Percentiles rank a stretch among this genome's conserved stretches.
Conservation (phyloP, 1,140 invertebrate species). For the Penaeus chinensis region DNA sequence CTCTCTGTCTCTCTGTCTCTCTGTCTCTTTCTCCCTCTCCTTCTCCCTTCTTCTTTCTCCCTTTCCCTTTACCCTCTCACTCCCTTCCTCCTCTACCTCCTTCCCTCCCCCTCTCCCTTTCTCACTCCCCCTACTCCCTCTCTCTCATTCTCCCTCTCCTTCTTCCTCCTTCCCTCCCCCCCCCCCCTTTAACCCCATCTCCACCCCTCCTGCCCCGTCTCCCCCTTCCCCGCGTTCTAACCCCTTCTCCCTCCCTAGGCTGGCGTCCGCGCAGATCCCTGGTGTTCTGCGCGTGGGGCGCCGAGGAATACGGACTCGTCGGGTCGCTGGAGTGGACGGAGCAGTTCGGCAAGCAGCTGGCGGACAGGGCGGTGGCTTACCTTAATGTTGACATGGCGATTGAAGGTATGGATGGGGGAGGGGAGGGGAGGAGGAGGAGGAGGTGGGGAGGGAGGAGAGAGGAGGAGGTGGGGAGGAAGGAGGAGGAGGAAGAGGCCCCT, state of each 20-base stretch:
- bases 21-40: not conserved
- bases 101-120: not conserved
- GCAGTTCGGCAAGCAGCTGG: conserved; percentile 64
- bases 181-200: no score
- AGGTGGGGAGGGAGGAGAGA: no score
- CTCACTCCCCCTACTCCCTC: not conserved
- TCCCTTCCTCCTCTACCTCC: not conserved
- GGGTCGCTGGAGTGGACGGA: conserved; percentile 66
- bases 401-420: conserved; percentile 41
- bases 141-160: not conserved
- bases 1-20: no score
- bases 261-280: conserved; percentile 70
- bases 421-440: not conserved
- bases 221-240: no score
- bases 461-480: no score
- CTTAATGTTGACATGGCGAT: conserved; percentile 67
- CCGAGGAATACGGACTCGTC: conserved; percentile 65
- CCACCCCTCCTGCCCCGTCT: no score
- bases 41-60: not conserved
- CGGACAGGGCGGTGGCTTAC: conserved; percentile 67
- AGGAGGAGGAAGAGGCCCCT: no score
- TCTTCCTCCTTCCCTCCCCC: no score
- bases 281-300: conserved; percentile 69
- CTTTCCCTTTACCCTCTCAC: not conserved
- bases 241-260: conserved; percentile 38